Conservation (phyloP, 2,113 vertebrate genomes). For the Proterorhinus semilunaris region DNA sequence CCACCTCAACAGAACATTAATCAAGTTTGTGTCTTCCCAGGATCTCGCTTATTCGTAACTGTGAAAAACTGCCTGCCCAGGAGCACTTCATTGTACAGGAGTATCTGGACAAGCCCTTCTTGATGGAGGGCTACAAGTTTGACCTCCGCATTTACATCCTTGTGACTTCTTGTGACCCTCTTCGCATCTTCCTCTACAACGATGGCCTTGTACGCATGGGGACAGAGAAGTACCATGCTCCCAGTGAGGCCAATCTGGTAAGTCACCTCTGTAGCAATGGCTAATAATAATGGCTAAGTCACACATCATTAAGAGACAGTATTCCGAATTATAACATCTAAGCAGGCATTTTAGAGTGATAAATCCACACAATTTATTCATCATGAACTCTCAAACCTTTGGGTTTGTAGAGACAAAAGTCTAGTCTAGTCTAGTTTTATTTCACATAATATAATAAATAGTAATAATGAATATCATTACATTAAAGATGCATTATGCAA, state of each 20-base stretch:
- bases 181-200: conserved; percentile 96
- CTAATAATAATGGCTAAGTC: not conserved
- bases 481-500: too few relatives aligned
- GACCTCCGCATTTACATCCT: conserved; percentile 97
- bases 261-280: conserved; percentile 54
- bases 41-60: conserved; percentile 97
- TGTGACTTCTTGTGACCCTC: conserved; percentile 95
- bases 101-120: conserved; percentile 96
- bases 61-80: conserved; percentile 93
- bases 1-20: conserved; percentile 63
- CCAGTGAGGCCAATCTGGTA: conserved; percentile 95
- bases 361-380: too few relatives aligned
- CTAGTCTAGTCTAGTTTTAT: too few relatives aligned
- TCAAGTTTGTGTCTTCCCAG: conserved; percentile 75
- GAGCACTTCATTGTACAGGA: conserved; percentile 99
- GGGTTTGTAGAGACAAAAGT: too few relatives aligned
- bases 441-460: too few relatives aligned
- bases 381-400: not conserved
- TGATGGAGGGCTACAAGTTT: conserved; percentile 99
- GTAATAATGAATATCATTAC: too few relatives aligned
- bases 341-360: too few relatives aligned
- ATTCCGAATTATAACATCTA: too few relatives aligned
- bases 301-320: too few relatives aligned
- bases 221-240: conserved; percentile 94
- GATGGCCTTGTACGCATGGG: conserved; percentile 98